These are phyloP conservation scores for Clinocottus analis DNA, from an alignment of 2,113 vertebrate species.

Conservation along the genomic window DNA sequence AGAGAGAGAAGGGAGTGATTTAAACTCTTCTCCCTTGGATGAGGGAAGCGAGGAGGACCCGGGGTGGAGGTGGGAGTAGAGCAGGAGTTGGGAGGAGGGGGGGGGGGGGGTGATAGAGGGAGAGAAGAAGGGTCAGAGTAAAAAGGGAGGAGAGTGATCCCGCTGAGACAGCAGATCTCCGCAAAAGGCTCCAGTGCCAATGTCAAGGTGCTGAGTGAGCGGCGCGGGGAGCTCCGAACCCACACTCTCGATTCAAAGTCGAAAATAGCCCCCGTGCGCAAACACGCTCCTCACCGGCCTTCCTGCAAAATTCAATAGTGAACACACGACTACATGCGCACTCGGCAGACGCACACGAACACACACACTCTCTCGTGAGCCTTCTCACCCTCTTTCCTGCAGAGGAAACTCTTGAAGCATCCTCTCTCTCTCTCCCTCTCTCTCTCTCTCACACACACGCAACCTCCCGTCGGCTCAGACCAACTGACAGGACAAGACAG, in stretches of 20 bases:
- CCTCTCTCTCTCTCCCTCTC: slow-evolving; percentile 38
- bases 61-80: slow-evolving; percentile 50
- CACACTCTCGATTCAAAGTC: slow-evolving; percentile 30
- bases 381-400: slow-evolving; percentile 23
- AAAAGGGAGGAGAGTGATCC: slow-evolving; percentile 46
- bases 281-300: slow-evolving; percentile 13
- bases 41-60: slow-evolving; percentile 44
- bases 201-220: slow-evolving; percentile 75
- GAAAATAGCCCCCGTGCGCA: slow-evolving; percentile 43
- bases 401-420: slow-evolving; percentile 35
- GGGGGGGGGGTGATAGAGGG: slow-evolving; percentile 36
- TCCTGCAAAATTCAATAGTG: slow-evolving; percentile 5
- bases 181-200: slow-evolving; percentile 64
- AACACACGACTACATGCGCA: background rate
- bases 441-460: background rate
- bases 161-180: slow-evolving; percentile 70
- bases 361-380: slow-evolving; percentile 16
- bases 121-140: slow-evolving; percentile 24
- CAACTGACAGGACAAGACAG: slow-evolving; percentile 55
- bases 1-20: slow-evolving; percentile 61
- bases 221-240: slow-evolving; percentile 30
- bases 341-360: background rate
- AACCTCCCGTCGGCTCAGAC: slow-evolving; percentile 48
- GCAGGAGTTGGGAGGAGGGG: background rate
- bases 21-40: slow-evolving; percentile 49